A percentile compares a stretch with the other conserved stretches of the same genome.
phyloP scores from a whole-genome alignment of 64 coral and sea anemone genomes.

The Hydrozoanthus tunicans region DNA sequence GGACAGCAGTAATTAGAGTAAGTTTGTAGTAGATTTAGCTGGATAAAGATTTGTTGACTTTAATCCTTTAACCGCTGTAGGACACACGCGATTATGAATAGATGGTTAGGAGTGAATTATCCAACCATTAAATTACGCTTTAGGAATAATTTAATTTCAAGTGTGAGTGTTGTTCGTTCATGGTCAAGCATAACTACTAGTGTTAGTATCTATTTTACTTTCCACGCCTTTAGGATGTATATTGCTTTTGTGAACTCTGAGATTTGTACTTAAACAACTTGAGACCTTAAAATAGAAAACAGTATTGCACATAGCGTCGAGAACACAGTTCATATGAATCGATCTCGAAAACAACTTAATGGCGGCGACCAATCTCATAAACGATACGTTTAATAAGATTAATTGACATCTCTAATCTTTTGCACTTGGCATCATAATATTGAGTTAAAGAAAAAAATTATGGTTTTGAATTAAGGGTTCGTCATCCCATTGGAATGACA shows the following conservation, averaged over 20 bases:
- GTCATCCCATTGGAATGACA: not conserved
- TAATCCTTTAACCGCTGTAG: not conserved
- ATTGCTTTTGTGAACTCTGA: not conserved
- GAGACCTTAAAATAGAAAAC: too few species aligned
- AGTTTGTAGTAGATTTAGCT: not conserved
- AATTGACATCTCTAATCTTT: not conserved
- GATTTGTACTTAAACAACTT: not conserved
- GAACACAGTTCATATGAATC: not conserved
- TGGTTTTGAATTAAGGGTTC: not conserved
- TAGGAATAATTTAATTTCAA: not conserved
- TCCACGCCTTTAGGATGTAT: not conserved
- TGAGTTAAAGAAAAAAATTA: too few species aligned
- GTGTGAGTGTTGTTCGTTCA: not conserved
- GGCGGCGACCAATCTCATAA: not conserved
- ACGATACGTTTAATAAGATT: not conserved
- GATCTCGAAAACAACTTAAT: not conserved
- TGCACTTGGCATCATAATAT: not conserved
- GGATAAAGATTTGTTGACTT: not conserved
- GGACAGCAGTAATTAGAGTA: not conserved
- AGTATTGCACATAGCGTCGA: not conserved
- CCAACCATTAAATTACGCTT: too few species aligned
- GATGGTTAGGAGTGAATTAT: not conserved
- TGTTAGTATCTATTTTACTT: not conserved
- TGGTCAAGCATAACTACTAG: not conserved
- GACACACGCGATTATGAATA: slow-evolving; percentile 14